A percentile compares a stretch with the other conserved stretches of the same genome.
Evolutionary conservation across 2,113 vertebrate species (phyloP).

Genomic region (Callithrix jacchus): DNA sequence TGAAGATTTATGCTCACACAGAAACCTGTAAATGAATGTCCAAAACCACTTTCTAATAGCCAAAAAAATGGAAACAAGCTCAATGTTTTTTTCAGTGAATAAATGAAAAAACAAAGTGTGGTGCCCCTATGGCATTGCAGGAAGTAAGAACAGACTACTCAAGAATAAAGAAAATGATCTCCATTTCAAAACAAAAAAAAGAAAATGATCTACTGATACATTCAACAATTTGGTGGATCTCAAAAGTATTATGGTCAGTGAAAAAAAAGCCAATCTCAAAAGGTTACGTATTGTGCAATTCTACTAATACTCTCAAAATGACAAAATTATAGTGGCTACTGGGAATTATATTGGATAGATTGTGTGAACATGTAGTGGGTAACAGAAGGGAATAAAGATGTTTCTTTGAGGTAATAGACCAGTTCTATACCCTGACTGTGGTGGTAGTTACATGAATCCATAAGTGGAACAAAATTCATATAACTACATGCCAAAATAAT

Average conservation of each 20-base stretch:
- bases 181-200: too few species aligned
- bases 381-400: background rate
- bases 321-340: background rate
- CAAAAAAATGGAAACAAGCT: background rate
- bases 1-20: background rate
- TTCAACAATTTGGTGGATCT: background rate
- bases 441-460: background rate
- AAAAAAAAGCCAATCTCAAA: background rate
- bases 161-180: background rate
- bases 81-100: background rate
- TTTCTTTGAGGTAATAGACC: background rate
- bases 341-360: background rate
- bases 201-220: background rate
- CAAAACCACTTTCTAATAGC: background rate
- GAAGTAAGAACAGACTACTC: background rate
- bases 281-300: background rate
- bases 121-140: background rate
- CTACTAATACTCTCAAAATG: background rate
- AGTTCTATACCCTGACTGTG: background rate
- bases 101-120: background rate
- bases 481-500: background rate
- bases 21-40: background rate
- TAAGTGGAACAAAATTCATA: background rate
- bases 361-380: background rate
- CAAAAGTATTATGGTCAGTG: background rate